phyloP scores from a whole-genome alignment of 2,113 vertebrate species.

The Nothocercus julius region DNA sequence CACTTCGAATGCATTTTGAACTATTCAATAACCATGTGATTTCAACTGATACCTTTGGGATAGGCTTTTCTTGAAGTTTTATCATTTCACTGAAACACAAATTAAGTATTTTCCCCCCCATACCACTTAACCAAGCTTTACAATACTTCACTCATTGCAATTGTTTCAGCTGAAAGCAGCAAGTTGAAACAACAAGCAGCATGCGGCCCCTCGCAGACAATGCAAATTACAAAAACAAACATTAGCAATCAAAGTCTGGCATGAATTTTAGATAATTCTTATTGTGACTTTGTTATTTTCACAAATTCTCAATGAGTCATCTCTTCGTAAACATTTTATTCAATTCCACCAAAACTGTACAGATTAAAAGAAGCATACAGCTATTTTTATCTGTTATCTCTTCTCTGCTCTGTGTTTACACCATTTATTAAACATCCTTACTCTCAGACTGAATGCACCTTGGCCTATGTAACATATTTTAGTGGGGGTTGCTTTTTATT shows the following conservation, averaged over 20 bases:
- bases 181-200: background rate
- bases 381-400: constrained; percentile 10
- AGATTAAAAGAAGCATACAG: constrained; percentile 3
- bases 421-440: background rate
- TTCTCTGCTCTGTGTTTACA: background rate
- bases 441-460: background rate
- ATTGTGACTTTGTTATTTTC: background rate
- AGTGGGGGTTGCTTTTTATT: background rate
- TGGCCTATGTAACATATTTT: background rate
- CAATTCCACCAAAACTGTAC: background rate
- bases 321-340: background rate
- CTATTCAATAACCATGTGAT: background rate
- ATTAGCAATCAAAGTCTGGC: background rate
- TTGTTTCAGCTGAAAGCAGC: background rate
- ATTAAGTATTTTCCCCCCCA: background rate
- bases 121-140: background rate
- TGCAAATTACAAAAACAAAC: background rate
- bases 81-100: background rate
- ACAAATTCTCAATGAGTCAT: background rate
- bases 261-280: background rate
- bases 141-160: background rate
- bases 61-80: background rate
- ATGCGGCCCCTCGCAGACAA: background rate
- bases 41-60: background rate
- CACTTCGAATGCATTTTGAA: background rate